phyloP scores from a whole-genome alignment of 2,797 vertebrate species.

The Acipenser transmontanus region DNA sequence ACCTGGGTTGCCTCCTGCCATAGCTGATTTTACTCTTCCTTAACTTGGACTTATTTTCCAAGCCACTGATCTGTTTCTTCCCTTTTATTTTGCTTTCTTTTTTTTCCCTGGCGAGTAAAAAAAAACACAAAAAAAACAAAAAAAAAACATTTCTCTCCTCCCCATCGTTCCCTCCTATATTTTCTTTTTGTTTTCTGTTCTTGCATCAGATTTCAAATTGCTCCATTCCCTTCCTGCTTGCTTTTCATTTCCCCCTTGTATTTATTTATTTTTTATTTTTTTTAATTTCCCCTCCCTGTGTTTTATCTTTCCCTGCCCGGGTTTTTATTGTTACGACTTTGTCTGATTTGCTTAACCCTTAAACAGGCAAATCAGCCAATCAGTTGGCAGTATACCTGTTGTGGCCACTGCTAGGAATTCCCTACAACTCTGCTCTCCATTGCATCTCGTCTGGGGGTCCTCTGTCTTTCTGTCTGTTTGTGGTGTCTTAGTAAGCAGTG shows the following conservation, averaged over 20 bases:
- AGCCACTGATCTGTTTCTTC: too few relatives aligned
- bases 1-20: too few relatives aligned
- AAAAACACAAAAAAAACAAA: too few relatives aligned
- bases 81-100: background rate
- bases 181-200: background rate
- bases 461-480: constrained; percentile 5
- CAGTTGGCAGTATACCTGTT: constrained; percentile 9
- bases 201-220: background rate
- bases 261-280: background rate
- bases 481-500: constrained; percentile 1
- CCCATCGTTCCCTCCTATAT: background rate
- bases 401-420: constrained; percentile 4
- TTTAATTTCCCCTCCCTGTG: background rate
- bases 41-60: too few relatives aligned
- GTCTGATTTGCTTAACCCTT: background rate
- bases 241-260: background rate
- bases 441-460: background rate
- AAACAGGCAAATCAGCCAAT: constrained; percentile 4
- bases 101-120: background rate
- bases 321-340: background rate
- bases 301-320: background rate
- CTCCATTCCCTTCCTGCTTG: background rate
- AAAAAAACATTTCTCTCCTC: too few relatives aligned
- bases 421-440: constrained; percentile 3
- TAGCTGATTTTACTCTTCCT: too few relatives aligned